A percentile compares a stretch with the other conserved stretches of the same genome.
Conservation (phyloP, 2,113 vertebrate genomes). For the Notiomystis cincta region DNA sequence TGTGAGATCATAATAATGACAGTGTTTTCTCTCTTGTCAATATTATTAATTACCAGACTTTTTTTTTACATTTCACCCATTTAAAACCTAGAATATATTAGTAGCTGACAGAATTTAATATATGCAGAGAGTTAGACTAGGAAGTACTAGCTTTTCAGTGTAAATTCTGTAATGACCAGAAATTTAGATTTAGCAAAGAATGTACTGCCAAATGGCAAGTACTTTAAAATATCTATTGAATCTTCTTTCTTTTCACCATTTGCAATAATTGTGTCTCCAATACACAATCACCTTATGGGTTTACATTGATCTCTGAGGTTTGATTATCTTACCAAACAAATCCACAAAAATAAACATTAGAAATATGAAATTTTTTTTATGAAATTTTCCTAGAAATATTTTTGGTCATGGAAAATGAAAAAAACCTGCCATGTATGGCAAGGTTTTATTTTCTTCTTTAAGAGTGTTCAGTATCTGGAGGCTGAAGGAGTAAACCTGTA, state of each 20-base stretch:
- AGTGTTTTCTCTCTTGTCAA: not conserved
- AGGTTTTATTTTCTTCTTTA: not conserved
- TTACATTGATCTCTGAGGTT: not conserved
- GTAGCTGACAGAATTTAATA: not conserved
- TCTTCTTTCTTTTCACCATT: not conserved
- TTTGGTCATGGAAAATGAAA: not conserved
- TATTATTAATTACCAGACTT: not conserved
- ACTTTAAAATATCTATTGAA: not conserved
- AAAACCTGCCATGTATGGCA: not conserved
- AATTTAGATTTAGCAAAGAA: not conserved
- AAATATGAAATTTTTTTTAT: not conserved
- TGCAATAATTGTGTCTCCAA: not conserved
- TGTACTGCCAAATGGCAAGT: not conserved
- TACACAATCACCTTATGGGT: not conserved
- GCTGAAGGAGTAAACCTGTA: not conserved
- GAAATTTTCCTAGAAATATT: not conserved
- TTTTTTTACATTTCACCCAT: not conserved
- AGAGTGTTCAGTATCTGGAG: not conserved
- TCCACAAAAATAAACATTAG: not conserved
- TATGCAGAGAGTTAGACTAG: not conserved
- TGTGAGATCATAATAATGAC: not conserved
- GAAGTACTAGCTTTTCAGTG: not conserved
- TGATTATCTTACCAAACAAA: not conserved
- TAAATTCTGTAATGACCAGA: not conserved
- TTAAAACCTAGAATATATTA: not conserved